Conservation (phyloP, 1,140 invertebrate species). For the Lordiphosa stackelbergi region DNA sequence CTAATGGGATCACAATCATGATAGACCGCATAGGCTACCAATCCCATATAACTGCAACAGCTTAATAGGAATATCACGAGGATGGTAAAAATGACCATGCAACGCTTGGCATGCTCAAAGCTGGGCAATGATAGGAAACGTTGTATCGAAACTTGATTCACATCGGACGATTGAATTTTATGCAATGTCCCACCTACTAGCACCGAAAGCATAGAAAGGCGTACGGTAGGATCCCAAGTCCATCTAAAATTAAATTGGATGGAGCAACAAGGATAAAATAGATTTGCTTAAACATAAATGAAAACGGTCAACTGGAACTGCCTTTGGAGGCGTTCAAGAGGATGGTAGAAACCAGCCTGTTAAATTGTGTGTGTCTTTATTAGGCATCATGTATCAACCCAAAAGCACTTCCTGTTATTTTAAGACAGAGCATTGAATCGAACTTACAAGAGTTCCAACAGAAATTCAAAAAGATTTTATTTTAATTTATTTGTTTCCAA, state of each 20-base stretch:
- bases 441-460: too few relatives aligned
- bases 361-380: too few relatives aligned
- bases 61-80: slow-evolving; percentile 81
- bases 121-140: slow-evolving; percentile 81
- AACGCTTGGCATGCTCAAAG: slow-evolving; percentile 65
- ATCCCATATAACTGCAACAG: slow-evolving; percentile 84
- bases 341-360: too few relatives aligned
- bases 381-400: too few relatives aligned
- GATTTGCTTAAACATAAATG: too few relatives aligned
- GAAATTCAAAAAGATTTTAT: too few relatives aligned
- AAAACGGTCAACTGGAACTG: too few relatives aligned
- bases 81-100: slow-evolving; percentile 81
- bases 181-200: slow-evolving; percentile 90
- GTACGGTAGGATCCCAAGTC: slow-evolving; percentile 83
- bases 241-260: slow-evolving; percentile 78
- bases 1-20: slow-evolving; percentile 86
- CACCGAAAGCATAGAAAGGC: slow-evolving; percentile 88
- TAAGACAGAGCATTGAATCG: too few relatives aligned
- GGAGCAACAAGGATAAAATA: too few relatives aligned
- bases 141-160: slow-evolving; percentile 91
- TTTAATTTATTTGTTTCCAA: too few relatives aligned
- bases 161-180: slow-evolving; percentile 89
- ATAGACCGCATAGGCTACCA: slow-evolving; percentile 89
- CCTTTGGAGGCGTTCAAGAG: too few relatives aligned
- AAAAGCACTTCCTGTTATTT: too few relatives aligned